Evolutionary conservation across 2,113 vertebrate species (phyloP), one percentile per base, ranked within the genome.

Genomic region (Misgurnus mizolepis): DNA sequence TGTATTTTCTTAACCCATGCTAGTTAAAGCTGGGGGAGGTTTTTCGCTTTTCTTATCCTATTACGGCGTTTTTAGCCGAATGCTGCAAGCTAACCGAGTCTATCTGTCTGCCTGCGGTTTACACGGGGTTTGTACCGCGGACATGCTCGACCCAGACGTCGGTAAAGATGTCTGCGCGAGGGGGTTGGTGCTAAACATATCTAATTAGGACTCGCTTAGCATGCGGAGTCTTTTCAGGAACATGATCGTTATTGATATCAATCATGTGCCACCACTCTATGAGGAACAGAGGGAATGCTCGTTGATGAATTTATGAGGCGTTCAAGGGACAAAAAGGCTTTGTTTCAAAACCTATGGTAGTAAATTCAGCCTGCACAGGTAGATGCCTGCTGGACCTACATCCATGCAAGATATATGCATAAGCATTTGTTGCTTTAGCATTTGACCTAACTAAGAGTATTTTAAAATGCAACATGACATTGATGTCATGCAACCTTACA

Each of bases 191-290:
- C 43, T 70, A 66, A 72, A 79, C 76, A 74, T 49, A 61, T 53
- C 64, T 79, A 74, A 83, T 83, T 75, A 83, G 17, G 27, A 53
- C 10, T 49, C 53, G 47, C 66, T 83, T 74, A 14, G 76, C 41
- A 67, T 50, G 43, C 79, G 67, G 55, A 50, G 64, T 67, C 53
- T 74, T 79, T 75, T 71, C 69, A 67, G 50, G 69, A 58, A 79
- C 70, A 62, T 40, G 10, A 56, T 71, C 39, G 22, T 74, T 79
- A 74, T 83, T 75, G 75, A 69, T 72, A 79, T 64, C 69, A 67
- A 68, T 79, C 70, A 64, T 79, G 64, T 83, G 50, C 40, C 27
- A 34, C 45, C 53, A 67, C 43, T 79, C 55, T 45, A 27, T 68
- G 43, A 34, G 70, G 70, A 79, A 47, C 40, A 50, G 72, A 75